These are phyloP conservation scores for Pituophis catenifer DNA, from an alignment of 2,113 vertebrate genomes.

Conservation along the genomic window DNA sequence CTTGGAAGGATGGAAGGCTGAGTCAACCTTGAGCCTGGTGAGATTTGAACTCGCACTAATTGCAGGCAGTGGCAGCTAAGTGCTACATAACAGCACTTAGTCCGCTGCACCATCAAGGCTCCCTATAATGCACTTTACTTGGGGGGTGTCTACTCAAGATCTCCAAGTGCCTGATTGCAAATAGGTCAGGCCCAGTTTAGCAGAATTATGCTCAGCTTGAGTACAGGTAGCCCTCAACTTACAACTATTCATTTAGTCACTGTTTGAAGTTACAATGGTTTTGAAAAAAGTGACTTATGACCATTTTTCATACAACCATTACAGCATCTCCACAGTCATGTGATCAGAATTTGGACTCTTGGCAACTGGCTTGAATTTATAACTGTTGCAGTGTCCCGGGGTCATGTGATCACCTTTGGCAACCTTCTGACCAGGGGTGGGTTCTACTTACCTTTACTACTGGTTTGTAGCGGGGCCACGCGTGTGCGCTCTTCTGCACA, in stretches of 20 bases:
- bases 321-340: not conserved
- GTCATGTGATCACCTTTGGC: not conserved
- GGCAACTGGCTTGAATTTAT: not conserved
- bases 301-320: not conserved
- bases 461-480: no score
- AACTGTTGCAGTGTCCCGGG: not conserved
- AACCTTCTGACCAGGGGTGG: no score
- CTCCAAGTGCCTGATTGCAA: not conserved
- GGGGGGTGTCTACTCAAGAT: not conserved
- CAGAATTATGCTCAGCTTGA: not conserved
- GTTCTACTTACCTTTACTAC: no score
- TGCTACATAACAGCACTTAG: no score
- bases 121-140: not conserved
- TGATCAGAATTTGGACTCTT: not conserved
- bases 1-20: no score
- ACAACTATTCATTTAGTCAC: not conserved
- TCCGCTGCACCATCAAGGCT: no score
- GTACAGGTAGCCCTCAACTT: not conserved
- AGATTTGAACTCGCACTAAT: no score
- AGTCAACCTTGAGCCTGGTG: no score
- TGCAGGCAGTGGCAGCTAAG: no score
- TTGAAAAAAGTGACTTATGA: not conserved
- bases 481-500: no score
- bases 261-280: not conserved
- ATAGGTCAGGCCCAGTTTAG: not conserved